Evolutionary conservation across 1,140 invertebrate species (phyloP).

Genomic region (Bombus sibiricus): DNA sequence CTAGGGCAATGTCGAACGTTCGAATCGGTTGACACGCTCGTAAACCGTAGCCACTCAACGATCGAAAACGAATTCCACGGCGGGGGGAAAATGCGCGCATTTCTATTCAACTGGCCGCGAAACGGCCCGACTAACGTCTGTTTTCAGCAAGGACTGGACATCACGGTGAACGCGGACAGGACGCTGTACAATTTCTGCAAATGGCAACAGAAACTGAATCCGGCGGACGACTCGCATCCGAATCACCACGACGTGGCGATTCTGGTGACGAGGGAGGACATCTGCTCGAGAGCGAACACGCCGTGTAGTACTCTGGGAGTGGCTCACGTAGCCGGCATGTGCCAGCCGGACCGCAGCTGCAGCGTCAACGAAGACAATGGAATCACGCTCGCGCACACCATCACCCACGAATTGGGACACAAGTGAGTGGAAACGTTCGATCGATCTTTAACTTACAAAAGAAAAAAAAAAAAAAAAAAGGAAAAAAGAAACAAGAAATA

Average conservation of each 20-base stretch:
- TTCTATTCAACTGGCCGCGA: background rate
- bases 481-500: background rate
- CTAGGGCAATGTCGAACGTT: background rate
- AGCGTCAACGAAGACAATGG: constrained; percentile 97
- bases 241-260: constrained; percentile 97
- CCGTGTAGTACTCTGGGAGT: constrained; percentile 93
- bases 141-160: constrained; percentile 87
- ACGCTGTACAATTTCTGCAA: constrained; percentile 93
- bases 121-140: constrained; percentile 8
- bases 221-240: constrained; percentile 89
- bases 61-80: background rate
- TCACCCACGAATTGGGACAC: constrained; percentile 96
- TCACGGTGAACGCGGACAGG: constrained; percentile 91
- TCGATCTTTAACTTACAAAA: background rate
- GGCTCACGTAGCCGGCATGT: constrained; percentile 95
- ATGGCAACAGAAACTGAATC: constrained; percentile 92
- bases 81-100: background rate
- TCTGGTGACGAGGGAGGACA: constrained; percentile 94
- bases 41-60: background rate
- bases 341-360: constrained; percentile 93
- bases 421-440: constrained; percentile 87
- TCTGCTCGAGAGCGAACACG: constrained; percentile 90
- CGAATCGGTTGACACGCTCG: background rate
- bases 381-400: constrained; percentile 94
- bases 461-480: rapidly evolving